These are phyloP conservation scores for Ferdinandea cuprea DNA, from an alignment of 2,888 invertebrate genomes.

Conservation along the genomic window DNA sequence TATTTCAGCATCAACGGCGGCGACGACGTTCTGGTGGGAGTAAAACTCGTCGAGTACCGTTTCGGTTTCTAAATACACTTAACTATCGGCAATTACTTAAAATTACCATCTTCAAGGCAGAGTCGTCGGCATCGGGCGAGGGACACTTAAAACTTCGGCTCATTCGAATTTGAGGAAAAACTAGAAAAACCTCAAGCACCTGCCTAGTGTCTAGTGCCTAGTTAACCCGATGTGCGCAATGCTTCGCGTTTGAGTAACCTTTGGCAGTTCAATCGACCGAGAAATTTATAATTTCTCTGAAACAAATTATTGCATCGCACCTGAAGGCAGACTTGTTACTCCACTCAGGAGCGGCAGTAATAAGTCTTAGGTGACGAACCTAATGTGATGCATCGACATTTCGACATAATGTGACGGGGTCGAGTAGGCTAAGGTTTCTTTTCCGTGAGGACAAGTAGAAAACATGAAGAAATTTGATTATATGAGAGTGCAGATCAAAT, in stretches of 20 bases:
- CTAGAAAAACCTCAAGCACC: constrained; percentile 42
- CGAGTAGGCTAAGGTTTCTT: not conserved
- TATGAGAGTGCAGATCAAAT: constrained; percentile 10
- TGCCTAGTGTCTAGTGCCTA: constrained; percentile 39
- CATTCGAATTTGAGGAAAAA: constrained; percentile 6
- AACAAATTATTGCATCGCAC: not conserved
- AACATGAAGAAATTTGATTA: constrained; percentile 10
- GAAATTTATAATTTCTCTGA: constrained; percentile 40
- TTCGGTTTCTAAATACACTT: constrained; percentile 56
- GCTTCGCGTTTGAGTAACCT: constrained; percentile 31
- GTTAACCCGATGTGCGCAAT: constrained; percentile 20
- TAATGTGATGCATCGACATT: constrained; percentile 19
- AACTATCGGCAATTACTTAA: constrained; percentile 51
- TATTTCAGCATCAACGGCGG: not conserved
- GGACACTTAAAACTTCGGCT: constrained; percentile 17
- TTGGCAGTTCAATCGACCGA: constrained; percentile 29
- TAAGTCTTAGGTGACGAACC: constrained; percentile 13
- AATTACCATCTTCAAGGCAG: constrained; percentile 40
- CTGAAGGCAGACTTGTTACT: not conserved
- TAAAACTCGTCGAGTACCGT: constrained; percentile 31
- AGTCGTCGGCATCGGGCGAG: not conserved
- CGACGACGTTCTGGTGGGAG: constrained; percentile 12
- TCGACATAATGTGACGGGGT: constrained; percentile 10
- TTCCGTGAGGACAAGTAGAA: not conserved
- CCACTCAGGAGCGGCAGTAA: not conserved